phyloP scores from a whole-genome alignment of 1,140 invertebrate genomes.

The Agrilus planipennis region DNA sequence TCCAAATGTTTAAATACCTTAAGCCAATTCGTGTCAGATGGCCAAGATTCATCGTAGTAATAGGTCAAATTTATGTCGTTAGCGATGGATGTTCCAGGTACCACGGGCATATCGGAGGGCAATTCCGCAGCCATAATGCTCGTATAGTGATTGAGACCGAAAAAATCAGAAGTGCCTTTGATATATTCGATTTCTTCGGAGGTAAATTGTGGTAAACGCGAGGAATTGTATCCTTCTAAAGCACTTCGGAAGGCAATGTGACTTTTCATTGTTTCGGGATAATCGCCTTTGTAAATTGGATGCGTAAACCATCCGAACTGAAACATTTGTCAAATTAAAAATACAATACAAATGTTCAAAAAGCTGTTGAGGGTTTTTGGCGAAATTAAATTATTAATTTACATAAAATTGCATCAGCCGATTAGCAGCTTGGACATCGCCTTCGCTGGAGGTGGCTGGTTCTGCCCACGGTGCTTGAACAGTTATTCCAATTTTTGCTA shows the following conservation, averaged over 20 bases:
- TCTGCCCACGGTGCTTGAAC: conserved; percentile 34
- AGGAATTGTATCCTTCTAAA: conserved; percentile 31
- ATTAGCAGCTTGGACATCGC: conserved; percentile 38
- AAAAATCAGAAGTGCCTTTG: conserved; percentile 27
- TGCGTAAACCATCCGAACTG: conserved; percentile 38
- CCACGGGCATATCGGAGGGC: background rate
- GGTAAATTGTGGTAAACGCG: conserved; percentile 38
- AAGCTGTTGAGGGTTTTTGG: background rate
- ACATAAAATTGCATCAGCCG: conserved; percentile 37
- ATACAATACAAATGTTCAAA: conserved; percentile 1
- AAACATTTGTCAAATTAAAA: no score
- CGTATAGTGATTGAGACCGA: conserved; percentile 24
- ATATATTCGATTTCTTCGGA: conserved; percentile 33
- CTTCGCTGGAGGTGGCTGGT: conserved; percentile 30
- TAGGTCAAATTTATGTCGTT: conserved; percentile 3
- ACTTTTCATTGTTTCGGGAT: conserved; percentile 39
- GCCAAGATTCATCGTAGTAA: no score
- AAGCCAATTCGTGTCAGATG: background rate
- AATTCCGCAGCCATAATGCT: conserved; percentile 10
- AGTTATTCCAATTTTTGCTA: conserved; percentile 37
- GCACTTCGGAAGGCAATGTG: conserved; percentile 34
- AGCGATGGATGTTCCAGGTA: background rate
- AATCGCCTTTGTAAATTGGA: conserved; percentile 42
- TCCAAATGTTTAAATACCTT: no score
- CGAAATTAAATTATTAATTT: conserved; percentile 16